These are phyloP conservation scores for Anhinga rufa DNA, from an alignment of 2,113 vertebrate species.

Conservation along the genomic window DNA sequence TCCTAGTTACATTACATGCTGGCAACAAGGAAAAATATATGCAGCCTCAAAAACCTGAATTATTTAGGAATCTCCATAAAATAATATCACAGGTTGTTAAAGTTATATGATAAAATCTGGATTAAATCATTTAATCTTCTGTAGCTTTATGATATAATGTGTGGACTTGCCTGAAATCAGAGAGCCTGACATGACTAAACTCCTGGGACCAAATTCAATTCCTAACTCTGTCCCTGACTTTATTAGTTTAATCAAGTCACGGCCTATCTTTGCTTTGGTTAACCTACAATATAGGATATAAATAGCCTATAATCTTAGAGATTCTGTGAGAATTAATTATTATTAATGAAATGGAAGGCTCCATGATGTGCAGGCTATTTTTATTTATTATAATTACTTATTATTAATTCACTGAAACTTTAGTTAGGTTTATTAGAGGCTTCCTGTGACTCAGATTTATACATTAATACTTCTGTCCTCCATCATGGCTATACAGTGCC, in stretches of 20 bases:
- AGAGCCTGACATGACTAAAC: background rate
- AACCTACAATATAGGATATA: background rate
- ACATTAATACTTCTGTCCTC: background rate
- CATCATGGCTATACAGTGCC: background rate
- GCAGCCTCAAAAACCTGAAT: background rate
- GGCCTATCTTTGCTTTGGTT: background rate
- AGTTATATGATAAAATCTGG: slow-evolving; percentile 19
- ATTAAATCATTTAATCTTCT: slow-evolving; percentile 20
- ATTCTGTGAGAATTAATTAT: slow-evolving; percentile 28
- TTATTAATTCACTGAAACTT: background rate
- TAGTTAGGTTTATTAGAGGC: background rate
- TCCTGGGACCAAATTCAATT: background rate
- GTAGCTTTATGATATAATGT: background rate
- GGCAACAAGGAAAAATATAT: background rate
- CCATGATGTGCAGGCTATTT: background rate
- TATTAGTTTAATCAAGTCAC: background rate
- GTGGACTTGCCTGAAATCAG: background rate
- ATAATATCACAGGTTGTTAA: background rate
- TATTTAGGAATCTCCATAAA: slow-evolving; percentile 36
- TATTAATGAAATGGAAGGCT: slow-evolving; percentile 18
- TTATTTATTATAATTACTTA: slow-evolving; percentile 30
- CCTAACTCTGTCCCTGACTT: background rate
- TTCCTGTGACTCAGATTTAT: background rate
- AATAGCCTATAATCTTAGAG: background rate
- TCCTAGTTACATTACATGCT: background rate